These are phyloP conservation scores for Ophonus ardosiacus DNA, from an alignment of 2,888 invertebrate genomes.

Conservation along the genomic window DNA sequence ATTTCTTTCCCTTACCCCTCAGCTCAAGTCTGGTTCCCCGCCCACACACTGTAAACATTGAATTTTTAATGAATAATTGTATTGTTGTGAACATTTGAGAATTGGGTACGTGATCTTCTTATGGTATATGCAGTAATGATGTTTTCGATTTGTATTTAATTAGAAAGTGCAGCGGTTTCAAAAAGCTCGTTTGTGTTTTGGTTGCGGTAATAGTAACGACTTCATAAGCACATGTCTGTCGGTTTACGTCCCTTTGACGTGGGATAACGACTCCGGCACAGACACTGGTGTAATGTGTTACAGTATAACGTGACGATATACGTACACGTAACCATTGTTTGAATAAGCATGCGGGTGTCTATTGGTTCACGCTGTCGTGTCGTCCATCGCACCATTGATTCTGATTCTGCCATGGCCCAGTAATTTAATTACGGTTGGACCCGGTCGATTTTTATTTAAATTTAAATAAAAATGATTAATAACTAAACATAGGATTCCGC, in stretches of 20 bases:
- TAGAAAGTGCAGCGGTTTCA: neutral
- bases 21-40: too few relatives aligned
- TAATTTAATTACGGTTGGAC: conserved; percentile 10
- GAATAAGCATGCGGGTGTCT: neutral
- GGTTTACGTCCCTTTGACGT: neutral
- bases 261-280: too few relatives aligned
- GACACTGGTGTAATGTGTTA: neutral
- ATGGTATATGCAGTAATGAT: neutral
- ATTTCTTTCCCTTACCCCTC: too few relatives aligned
- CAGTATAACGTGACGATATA: neutral
- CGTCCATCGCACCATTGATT: conserved; percentile 23
- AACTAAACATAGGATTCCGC: conserved; percentile 26
- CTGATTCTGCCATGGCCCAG: neutral
- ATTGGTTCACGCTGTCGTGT: neutral
- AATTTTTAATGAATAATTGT: too few relatives aligned
- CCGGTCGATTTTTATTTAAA: conserved; percentile 38
- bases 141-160: neutral
- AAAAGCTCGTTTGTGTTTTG: neutral
- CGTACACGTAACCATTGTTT: neutral
- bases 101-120: neutral
- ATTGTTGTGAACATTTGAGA: too few relatives aligned
- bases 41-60: too few relatives aligned
- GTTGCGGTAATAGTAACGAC: neutral
- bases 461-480: conserved; percentile 52
- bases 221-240: neutral